Evolutionary conservation across 2,888 invertebrate species (phyloP), one percentile per base, ranked within the genome.

Genomic region (Dolichopus griseipennis): DNA sequence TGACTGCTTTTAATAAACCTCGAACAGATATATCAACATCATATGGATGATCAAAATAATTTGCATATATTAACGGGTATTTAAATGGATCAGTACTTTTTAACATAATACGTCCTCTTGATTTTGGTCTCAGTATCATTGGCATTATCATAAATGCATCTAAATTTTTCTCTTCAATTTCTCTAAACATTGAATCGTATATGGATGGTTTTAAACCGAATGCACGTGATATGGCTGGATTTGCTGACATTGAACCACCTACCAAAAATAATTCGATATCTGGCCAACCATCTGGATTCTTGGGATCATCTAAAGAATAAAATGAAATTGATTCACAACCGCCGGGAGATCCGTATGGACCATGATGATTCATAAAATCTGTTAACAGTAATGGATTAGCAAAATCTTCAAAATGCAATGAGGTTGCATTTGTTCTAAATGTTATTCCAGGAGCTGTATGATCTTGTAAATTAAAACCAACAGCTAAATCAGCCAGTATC

Each of bases 231-330:
- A 79, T 78, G 1, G 79, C 79, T 9, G 79, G 79, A 75, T 75
- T 74, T 73, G 84, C 72, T 76, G 84, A 75, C 78, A 81, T 77
- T 10, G 78, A 78, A 3, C 86, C 86, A 5, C 86, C 86, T 0
- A 87, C 81, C 73, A 88, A 84, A 68, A 91, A 84, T 20, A 90
- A 76, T 76, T 92, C 90, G 67, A 91, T 84, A 75, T 91, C 90
- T 0, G 91, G 90, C 78, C 85, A 84, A 69, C 83, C 83, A 66
- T 79, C 79, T 67, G 74, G 75, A 22, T 83, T 80, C 18, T 82
- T 75, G 0, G 85, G 84, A 70, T 84, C 79, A 71, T 85, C 84
- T 18, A 88, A 84, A 75, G 86, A 85, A 70, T 87, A 83, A 74
- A 87, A 89, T 8, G 85, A 87, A 2, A 89, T 82, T 2, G 84